Evolutionary conservation across 2,888 invertebrate genomes (phyloP).

Genomic region (Caenorhabditis plicata): DNA sequence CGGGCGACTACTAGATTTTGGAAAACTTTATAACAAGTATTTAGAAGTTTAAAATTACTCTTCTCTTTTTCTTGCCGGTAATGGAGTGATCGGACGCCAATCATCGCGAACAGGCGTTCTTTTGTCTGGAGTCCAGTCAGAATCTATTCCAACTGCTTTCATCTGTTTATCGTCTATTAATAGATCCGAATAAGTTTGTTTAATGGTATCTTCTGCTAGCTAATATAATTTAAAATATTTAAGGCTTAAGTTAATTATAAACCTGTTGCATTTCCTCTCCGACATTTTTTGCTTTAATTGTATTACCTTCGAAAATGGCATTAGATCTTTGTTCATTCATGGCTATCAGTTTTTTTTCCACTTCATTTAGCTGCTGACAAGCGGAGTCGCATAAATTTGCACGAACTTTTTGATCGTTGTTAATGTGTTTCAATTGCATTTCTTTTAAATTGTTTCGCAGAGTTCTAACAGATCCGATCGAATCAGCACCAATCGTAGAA

Average conservation of each 20-base stretch:
- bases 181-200: conserved; percentile 47
- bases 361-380: conserved; percentile 37
- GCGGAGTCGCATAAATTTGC: conserved; percentile 44
- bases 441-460: conserved; percentile 46
- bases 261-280: conserved; percentile 38
- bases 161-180: conserved; percentile 39
- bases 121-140: conserved; percentile 48
- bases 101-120: conserved; percentile 20
- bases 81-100: conserved; percentile 29
- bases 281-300: conserved; percentile 24
- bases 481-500: conserved; percentile 48
- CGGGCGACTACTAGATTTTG: not conserved
- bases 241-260: no score
- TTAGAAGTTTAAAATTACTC: not conserved
- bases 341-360: conserved; percentile 45
- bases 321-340: conserved; percentile 38
- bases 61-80: conserved; percentile 17
- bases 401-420: conserved; percentile 35
- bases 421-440: conserved; percentile 20
- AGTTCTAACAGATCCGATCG: conserved; percentile 47
- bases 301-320: conserved; percentile 51
- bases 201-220: conserved; percentile 40
- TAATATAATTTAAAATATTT: no score
- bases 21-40: not conserved
- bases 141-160: conserved; percentile 51